Evolutionary conservation across 2,888 invertebrate species (phyloP).

Genomic region (Callyntrura sp.): DNA sequence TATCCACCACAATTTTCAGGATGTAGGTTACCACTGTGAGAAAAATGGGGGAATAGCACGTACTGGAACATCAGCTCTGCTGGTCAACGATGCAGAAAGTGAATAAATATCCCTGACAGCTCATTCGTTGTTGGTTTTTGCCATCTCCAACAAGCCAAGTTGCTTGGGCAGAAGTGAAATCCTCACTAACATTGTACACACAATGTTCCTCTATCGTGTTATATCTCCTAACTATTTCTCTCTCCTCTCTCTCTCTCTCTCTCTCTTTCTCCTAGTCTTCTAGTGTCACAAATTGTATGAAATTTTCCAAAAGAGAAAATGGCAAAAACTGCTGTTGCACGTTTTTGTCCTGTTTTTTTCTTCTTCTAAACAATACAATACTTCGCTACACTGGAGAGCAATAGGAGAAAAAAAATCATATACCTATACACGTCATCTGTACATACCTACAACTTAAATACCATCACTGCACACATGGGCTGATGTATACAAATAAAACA

Average conservation of each 20-base stretch:
- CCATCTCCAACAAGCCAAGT: conserved; percentile 34
- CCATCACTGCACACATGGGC: background rate
- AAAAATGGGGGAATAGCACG: conserved; percentile 72
- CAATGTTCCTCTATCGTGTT: no score
- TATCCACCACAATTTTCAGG: conserved; percentile 64
- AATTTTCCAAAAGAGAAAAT: conserved; percentile 59
- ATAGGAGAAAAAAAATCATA: background rate
- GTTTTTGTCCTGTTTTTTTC: conserved; percentile 48
- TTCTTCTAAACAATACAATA: conserved; percentile 62
- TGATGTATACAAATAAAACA: background rate
- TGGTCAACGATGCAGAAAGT: conserved; percentile 77
- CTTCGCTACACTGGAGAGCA: background rate
- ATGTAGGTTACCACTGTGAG: conserved; percentile 58
- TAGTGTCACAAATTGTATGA: conserved; percentile 68
- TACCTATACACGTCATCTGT: background rate
- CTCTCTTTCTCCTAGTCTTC: no score
- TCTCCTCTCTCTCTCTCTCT: background rate
- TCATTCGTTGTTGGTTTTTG: conserved; percentile 71
- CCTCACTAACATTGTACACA: background rate
- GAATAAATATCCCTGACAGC: conserved; percentile 77
- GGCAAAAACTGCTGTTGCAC: conserved; percentile 72
- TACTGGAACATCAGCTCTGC: conserved; percentile 72
- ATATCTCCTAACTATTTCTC: no score
- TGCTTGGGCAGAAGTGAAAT: conserved; percentile 9
- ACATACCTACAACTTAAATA: background rate